Evolutionary conservation across 2,888 invertebrate species (phyloP), one percentile per base, ranked within the genome.

Genomic region (Lampropteryx suffumata): DNA sequence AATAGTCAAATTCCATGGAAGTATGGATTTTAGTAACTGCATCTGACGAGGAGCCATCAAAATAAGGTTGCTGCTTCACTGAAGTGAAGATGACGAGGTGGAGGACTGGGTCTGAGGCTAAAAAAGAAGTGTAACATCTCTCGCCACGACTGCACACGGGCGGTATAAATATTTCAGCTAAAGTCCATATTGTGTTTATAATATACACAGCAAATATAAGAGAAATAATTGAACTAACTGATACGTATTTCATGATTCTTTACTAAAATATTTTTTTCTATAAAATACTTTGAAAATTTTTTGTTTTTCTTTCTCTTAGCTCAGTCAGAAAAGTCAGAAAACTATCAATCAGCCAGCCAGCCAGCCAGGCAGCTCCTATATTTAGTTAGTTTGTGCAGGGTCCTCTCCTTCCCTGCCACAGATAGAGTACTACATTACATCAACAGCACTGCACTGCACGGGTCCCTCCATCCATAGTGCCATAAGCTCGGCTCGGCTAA

Each of bases 181-280:
- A 87, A 63, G 93, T 93, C 91, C 95, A 96, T 79, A 96, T 94
- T 45, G 95, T 94, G 76, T 95, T 93, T 28, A 91, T 79, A 51
- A 95, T 93, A 76, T 95, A 95, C 9, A 90, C 91, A 34, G 93
- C 76, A 83, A 96, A 95, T 62, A 94, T 76, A 67, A 92, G 84
- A 50, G 92, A 91, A 59, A 94, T 65, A 62, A 95, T 81, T 40
- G 92, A 86, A 59, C 92, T 93, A 67, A 94, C 80, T 28, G 94
- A 94, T 64, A 92, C 78, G 74, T 81, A 87, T 75, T 86, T 87
- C 87, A 86, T 88, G 59, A 49, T 64, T 62, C 3, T 28, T 7
- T 21, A 8, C 17, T 3, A 17, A 17, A 17, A 17, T 17, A 17
- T 4, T 17, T 3, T 17, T 17, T 17, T 17, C 17, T 17, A n/a